Percentiles rank a stretch among this genome's conserved stretches.
phyloP scores from a whole-genome alignment of 2,797 vertebrate species.

The Oceanodroma leucorhoa region DNA sequence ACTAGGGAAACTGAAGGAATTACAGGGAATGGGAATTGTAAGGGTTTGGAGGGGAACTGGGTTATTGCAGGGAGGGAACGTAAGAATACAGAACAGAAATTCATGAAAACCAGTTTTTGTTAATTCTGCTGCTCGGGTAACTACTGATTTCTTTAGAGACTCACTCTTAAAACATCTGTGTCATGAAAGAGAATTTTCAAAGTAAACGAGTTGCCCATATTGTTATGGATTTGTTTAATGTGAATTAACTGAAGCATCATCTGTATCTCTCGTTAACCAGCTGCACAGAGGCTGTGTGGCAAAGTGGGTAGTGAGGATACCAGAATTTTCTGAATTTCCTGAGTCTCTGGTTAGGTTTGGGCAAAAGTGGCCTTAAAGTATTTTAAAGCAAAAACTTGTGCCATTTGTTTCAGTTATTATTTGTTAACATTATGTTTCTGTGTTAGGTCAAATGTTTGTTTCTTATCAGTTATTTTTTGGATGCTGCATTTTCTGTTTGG shows the following conservation, averaged over 20 bases:
- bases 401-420: background rate
- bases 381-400: background rate
- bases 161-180: background rate
- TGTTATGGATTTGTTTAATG: background rate
- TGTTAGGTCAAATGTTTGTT: background rate
- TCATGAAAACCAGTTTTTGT: background rate
- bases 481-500: background rate
- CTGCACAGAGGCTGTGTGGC: background rate
- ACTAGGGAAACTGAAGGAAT: background rate
- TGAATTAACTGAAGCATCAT: background rate
- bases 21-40: background rate
- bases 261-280: background rate
- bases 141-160: background rate
- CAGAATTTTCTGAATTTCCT: background rate
- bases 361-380: background rate
- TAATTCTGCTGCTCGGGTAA: background rate
- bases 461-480: background rate
- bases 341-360: background rate
- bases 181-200: background rate
- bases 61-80: background rate
- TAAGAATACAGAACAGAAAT: background rate
- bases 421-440: background rate
- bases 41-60: background rate
- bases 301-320: background rate
- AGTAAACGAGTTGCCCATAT: background rate